A percentile compares a stretch with the other conserved stretches of the same genome.
These are phyloP conservation scores for Diglossa brunneiventris DNA, from an alignment of 2,113 vertebrate genomes.

Conservation along the genomic window DNA sequence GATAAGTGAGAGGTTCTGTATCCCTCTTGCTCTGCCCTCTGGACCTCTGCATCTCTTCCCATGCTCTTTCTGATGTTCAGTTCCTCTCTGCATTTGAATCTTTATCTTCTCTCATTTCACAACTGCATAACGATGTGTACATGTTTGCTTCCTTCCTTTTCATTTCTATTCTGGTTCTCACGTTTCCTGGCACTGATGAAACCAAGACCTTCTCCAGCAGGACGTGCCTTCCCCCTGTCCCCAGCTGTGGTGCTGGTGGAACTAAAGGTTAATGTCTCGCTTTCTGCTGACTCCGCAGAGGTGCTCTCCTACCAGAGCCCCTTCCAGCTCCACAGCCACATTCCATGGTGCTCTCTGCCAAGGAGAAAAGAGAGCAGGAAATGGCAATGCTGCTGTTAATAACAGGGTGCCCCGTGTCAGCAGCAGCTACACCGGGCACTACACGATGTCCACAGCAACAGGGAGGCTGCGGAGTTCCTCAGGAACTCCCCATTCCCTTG, in stretches of 20 bases:
- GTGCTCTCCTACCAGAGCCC: background rate
- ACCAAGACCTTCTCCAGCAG: background rate
- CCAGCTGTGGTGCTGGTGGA: accelerated
- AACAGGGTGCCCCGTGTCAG: background rate
- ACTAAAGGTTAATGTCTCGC: background rate
- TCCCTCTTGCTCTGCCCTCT: background rate
- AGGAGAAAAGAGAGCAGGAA: background rate
- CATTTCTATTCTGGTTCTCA: background rate
- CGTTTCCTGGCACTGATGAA: background rate
- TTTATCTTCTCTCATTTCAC: background rate
- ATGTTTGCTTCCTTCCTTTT: background rate
- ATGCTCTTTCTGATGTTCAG: background rate
- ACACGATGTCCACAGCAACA: too few relatives aligned
- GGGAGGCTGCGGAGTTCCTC: background rate
- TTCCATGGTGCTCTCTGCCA: background rate
- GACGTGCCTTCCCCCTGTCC: background rate
- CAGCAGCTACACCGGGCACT: background rate
- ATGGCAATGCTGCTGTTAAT: background rate
- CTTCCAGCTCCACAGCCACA: background rate
- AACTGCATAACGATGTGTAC: background rate
- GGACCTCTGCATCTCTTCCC: background rate
- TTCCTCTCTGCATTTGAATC: background rate
- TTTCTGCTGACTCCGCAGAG: background rate
- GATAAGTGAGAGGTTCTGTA: background rate
- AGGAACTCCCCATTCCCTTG: background rate